These are phyloP conservation scores for Emys orbicularis DNA, from an alignment of 2,797 vertebrate species.

Conservation along the genomic window DNA sequence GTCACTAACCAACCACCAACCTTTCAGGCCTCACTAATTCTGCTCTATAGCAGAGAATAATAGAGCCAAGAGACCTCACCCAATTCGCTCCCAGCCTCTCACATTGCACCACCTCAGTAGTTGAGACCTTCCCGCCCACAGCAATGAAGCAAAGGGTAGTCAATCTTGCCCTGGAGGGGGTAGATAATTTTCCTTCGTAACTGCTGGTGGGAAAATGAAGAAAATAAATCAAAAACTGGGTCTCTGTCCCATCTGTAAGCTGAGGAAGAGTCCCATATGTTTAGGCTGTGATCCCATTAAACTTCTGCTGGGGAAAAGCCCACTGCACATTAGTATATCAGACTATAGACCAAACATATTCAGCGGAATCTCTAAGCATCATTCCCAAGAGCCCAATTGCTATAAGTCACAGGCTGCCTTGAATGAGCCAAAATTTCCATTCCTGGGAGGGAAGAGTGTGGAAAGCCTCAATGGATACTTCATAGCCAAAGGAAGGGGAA, in stretches of 20 bases:
- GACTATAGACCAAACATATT: neutral
- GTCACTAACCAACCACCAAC: constrained; percentile 19
- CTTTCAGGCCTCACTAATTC: constrained; percentile 42
- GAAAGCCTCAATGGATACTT: neutral
- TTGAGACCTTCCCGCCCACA: neutral
- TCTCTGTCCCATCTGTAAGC: neutral
- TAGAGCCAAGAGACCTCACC: neutral
- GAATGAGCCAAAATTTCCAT: neutral
- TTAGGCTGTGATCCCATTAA: accelerated
- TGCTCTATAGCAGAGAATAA: neutral
- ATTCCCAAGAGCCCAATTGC: neutral
- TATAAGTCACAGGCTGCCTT: neutral
- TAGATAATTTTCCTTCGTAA: neutral
- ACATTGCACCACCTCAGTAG: neutral
- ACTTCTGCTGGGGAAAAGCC: neutral
- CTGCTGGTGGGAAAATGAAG: neutral
- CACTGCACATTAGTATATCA: neutral
- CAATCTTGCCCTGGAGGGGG: accelerated
- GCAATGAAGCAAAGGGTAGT: constrained; percentile 22
- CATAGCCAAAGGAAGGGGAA: neutral
- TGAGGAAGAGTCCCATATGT: neutral
- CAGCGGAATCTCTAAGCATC: neutral
- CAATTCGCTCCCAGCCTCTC: neutral
- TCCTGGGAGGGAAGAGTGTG: neutral
- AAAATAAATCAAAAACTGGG: neutral